Evolutionary conservation across 2,113 vertebrate genomes (phyloP).

Genomic region (Anser brachyrhynchus): DNA sequence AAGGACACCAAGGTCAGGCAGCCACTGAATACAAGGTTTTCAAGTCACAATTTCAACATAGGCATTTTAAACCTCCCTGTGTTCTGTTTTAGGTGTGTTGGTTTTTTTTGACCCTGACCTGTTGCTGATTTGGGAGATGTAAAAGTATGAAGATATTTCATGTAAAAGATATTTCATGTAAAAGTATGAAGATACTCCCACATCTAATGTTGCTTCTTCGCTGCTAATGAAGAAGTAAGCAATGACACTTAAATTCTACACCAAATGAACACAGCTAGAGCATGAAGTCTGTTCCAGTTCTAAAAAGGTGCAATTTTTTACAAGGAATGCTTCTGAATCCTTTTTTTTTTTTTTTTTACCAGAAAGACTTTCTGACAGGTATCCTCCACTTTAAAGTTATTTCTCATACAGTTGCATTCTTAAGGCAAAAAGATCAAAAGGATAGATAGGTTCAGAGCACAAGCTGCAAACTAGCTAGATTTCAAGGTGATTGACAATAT

Average conservation of each 20-base stretch:
- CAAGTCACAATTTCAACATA: background rate
- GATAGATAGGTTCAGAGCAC: constrained; percentile 1
- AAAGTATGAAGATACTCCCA: background rate
- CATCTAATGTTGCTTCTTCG: fast-evolving
- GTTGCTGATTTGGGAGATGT: background rate
- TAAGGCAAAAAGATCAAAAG: constrained; percentile 58
- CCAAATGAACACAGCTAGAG: background rate
- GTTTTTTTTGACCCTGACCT: background rate
- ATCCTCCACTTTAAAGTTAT: background rate
- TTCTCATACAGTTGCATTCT: constrained; percentile 39
- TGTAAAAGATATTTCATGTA: background rate
- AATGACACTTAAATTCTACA: background rate
- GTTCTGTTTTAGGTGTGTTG: background rate
- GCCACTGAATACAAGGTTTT: background rate
- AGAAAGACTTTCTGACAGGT: background rate
- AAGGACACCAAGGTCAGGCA: background rate
- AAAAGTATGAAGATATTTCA: background rate
- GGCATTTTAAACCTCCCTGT: fast-evolving
- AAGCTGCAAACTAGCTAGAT: background rate
- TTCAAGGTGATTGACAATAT: constrained; percentile 43
- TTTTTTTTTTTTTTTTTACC: background rate
- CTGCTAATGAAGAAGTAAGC: background rate
- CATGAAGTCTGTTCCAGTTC: background rate
- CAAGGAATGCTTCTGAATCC: background rate
- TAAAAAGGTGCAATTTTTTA: background rate